Percentiles rank a stretch among this genome's conserved stretches.
Conservation (phyloP, 2,888 invertebrate genomes). For the Halictus quadricinctus region DNA sequence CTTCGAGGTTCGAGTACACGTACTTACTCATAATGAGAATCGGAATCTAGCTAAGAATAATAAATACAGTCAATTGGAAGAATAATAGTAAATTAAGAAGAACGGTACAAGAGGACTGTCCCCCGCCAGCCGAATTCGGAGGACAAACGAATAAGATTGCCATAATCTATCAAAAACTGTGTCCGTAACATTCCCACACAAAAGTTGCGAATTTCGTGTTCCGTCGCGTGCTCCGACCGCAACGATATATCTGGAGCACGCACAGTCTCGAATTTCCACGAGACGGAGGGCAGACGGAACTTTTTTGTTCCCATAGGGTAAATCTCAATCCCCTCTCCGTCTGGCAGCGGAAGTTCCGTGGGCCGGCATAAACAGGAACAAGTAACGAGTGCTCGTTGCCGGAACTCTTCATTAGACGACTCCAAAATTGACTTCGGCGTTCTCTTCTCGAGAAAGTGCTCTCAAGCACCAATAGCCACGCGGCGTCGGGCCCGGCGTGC, state of each 20-base stretch:
- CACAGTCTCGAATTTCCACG: background rate
- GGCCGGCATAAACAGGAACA: slow-evolving; percentile 43
- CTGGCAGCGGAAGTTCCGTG: background rate
- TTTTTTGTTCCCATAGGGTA: background rate
- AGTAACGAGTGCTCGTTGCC: slow-evolving; percentile 48
- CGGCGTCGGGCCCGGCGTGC: background rate
- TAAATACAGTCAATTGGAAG: too few relatives aligned
- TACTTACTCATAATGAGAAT: too few relatives aligned
- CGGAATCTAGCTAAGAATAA: too few relatives aligned
- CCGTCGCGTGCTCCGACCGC: background rate
- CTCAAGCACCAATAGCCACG: slow-evolving; percentile 48
- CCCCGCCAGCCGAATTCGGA: too few relatives aligned
- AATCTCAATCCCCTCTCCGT: slow-evolving; percentile 2
- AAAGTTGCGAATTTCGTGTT: background rate
- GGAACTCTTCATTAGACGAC: slow-evolving; percentile 55
- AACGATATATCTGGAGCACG: background rate
- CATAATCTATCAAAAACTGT: background rate
- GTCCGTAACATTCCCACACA: background rate
- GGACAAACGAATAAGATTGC: too few relatives aligned
- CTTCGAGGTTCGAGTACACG: too few relatives aligned
- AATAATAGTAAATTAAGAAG: too few relatives aligned
- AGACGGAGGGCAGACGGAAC: background rate
- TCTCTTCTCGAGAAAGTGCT: slow-evolving; percentile 51
- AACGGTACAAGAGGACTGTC: too few relatives aligned
- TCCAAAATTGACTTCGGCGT: slow-evolving; percentile 53